phyloP scores from a whole-genome alignment of 2,113 vertebrate genomes.

The Axis porcinus region DNA sequence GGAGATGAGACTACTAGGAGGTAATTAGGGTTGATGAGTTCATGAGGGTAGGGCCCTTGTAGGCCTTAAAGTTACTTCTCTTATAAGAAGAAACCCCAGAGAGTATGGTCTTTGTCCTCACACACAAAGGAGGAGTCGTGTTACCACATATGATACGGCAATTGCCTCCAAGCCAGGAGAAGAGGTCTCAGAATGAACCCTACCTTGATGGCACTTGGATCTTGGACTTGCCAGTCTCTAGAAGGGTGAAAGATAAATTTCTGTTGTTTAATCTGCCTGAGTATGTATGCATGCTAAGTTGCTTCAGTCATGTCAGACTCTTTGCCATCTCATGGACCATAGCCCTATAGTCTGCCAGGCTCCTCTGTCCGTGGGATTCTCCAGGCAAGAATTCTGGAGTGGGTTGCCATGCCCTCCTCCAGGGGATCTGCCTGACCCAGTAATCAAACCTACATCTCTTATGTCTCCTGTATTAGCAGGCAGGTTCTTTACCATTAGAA shows the following conservation, averaged over 20 bases:
- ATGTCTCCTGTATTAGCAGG: neutral
- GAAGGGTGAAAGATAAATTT: neutral
- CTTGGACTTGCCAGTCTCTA: neutral
- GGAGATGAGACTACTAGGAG: neutral
- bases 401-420: neutral
- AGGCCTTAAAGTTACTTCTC: neutral
- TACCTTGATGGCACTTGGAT: neutral
- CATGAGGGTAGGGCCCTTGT: neutral
- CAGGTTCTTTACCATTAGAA: neutral
- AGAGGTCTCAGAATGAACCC: neutral
- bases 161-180: neutral
- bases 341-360: neutral
- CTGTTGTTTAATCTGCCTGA: neutral
- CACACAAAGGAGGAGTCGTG: neutral
- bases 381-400: neutral
- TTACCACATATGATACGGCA: neutral
- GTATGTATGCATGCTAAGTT: neutral
- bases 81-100: neutral
- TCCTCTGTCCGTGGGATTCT: neutral
- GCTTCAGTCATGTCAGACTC: neutral
- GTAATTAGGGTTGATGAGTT: neutral
- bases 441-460: neutral
- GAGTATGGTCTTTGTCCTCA: neutral
- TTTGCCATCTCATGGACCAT: neutral
- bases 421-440: neutral